Percentiles rank a stretch among this genome's conserved stretches.
Conservation (phyloP, 2,797 vertebrate genomes). For the Pseudomugil gertrudae region DNA sequence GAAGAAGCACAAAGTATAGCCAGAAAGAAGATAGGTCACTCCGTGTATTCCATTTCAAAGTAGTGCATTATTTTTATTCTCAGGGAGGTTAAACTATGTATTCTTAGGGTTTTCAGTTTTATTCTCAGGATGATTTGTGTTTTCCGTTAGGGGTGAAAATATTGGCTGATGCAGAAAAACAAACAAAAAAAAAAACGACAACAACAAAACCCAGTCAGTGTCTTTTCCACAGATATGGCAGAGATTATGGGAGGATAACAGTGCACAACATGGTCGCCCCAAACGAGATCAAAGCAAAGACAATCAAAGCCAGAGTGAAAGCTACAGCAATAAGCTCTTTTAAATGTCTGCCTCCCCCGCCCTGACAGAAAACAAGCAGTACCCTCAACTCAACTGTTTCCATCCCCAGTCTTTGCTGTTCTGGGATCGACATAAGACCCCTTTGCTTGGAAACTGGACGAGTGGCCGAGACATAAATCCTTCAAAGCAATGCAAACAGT, state of each 20-base stretch:
- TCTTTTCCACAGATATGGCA: constrained; percentile 71
- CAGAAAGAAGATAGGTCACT: constrained; percentile 36
- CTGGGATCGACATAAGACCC: constrained; percentile 60
- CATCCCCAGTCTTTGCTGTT: constrained; percentile 63
- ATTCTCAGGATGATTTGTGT: constrained; percentile 47
- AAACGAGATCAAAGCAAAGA: constrained; percentile 81
- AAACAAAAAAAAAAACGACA: constrained; percentile 30
- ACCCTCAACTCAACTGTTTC: constrained; percentile 67
- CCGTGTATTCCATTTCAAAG: constrained; percentile 45
- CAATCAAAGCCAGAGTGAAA: constrained; percentile 82
- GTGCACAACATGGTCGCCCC: constrained; percentile 76
- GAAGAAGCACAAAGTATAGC: constrained; percentile 28
- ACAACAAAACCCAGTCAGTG: constrained; percentile 40
- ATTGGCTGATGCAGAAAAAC: constrained; percentile 34
- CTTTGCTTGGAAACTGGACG: constrained; percentile 53
- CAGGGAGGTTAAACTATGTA: constrained; percentile 8
- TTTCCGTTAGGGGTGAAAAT: constrained; percentile 33
- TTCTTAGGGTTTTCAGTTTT: constrained; percentile 32
- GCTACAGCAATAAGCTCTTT: constrained; percentile 80
- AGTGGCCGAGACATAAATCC: constrained; percentile 70
- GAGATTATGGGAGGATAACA: constrained; percentile 77
- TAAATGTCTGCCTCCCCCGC: constrained; percentile 70
- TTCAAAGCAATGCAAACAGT: constrained; percentile 75
- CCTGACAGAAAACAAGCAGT: constrained; percentile 53
- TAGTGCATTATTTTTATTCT: constrained; percentile 22